A percentile compares a stretch with the other conserved stretches of the same genome.
phyloP scores from a whole-genome alignment of 2,797 vertebrate species.

The Xiphorhynchus erythropygius region DNA sequence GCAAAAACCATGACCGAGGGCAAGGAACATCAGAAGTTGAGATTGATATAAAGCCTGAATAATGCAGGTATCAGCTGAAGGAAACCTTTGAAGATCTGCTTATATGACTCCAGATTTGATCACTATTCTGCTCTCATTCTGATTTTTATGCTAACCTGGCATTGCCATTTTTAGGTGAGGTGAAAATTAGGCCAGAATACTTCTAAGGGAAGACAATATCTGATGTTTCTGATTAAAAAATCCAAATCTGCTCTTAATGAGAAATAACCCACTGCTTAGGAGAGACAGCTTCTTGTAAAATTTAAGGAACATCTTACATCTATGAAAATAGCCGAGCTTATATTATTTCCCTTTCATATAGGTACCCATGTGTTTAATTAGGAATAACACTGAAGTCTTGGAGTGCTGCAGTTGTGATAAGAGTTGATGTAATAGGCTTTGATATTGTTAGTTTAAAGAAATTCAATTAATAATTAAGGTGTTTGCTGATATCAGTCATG shows the following conservation, averaged over 20 bases:
- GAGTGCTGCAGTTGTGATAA: constrained; percentile 41
- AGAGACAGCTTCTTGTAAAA: background rate
- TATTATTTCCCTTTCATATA: background rate
- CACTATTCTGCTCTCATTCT: background rate
- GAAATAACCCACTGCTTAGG: background rate
- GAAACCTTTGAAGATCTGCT: background rate
- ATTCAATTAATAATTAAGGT: constrained; percentile 55
- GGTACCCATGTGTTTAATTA: constrained; percentile 47
- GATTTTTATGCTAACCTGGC: background rate
- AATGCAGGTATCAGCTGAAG: background rate
- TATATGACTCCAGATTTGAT: background rate
- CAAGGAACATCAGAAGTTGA: background rate
- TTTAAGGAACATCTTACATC: background rate
- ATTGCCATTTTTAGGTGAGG: background rate
- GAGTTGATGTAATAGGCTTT: constrained; percentile 42
- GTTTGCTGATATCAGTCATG: constrained; percentile 23
- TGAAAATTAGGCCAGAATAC: background rate
- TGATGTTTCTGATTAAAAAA: background rate
- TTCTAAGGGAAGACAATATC: background rate
- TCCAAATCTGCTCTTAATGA: background rate
- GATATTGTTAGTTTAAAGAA: constrained; percentile 48
- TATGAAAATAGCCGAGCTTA: background rate
- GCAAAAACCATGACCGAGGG: background rate
- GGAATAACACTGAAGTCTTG: constrained; percentile 8
- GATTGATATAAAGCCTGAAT: background rate